Base-by-base conservation (phyloP, 1,140 invertebrate species). In the Neodiprion lecontei region DNA sequence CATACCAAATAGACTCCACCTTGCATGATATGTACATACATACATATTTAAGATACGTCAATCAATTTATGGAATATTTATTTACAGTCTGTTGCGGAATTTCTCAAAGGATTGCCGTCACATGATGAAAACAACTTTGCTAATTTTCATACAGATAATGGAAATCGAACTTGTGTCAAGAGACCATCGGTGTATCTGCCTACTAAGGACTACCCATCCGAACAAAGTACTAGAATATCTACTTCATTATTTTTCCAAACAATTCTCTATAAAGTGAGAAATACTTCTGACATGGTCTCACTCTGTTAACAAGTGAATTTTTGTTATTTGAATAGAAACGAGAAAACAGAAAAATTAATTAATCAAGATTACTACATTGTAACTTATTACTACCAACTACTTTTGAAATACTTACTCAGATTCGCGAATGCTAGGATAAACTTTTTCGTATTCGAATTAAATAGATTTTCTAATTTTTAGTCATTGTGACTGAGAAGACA, bases 401-500 rank as follows among this genome's bases (percentile, higher is more conserved):
- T 40, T 40, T 40, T 5, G 2, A 5, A 40, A 40, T 40, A 2
- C 28, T 40, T 40, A 40, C 1, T 40, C 28, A 40, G 28, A 40
- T 40, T 40, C 28, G 28, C 5, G 28, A 40, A 40, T 40, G 28
- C 28, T 40, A 40, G 28, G 28, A 1, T 2, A 74, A 14, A 72
- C 65, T 74, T 74, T 53, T 67, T 67, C 47, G 50, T n/a, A 74
- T 70, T 66, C 17, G 53, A 74, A 66, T 72, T 73, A 69, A 73
- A 69, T 74, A 17, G 72, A 69, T 76, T 72, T 81, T 83, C 86
- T 84, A 81, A 79, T 81, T 92, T 94, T 77, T 89, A 95, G 94
- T 97, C 81, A 98, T 98, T 86, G 96, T 97, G 40, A 97, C 96
- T 84, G 96, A 98, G 87, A 97, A 97, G 89, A 96, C 96, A 68